Conservation (phyloP, 2,888 invertebrate species). For the Glyphotaelius pellucidus region DNA sequence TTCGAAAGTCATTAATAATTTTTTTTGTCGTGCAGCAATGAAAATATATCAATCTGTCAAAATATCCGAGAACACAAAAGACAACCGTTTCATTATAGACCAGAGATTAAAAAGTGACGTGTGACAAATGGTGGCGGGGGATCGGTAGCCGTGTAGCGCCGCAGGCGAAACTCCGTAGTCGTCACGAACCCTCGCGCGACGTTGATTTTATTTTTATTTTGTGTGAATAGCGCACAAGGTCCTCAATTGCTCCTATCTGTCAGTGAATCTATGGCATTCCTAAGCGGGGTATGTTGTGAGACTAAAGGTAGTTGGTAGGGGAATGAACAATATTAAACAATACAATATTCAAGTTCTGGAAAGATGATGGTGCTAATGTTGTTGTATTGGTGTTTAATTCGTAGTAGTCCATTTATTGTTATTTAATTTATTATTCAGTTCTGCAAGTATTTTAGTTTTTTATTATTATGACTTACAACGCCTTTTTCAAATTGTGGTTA, state of each 20-base stretch:
- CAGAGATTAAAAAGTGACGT: not conserved
- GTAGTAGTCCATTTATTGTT: too few species aligned
- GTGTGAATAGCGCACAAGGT: not conserved
- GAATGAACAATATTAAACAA: too few species aligned
- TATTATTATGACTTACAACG: too few species aligned
- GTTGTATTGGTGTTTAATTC: too few species aligned
- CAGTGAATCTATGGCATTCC: not conserved
- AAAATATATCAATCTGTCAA: slow-evolving; percentile 20
- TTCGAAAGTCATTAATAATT: not conserved
- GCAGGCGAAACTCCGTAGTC: not conserved
- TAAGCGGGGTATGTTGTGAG: not conserved
- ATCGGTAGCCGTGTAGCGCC: not conserved
- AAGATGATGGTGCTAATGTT: too few species aligned
- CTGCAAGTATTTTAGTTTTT: too few species aligned
- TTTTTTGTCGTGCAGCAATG: slow-evolving; percentile 5
- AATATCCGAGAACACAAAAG: slow-evolving; percentile 15
- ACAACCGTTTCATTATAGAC: not conserved
- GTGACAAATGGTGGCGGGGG: not conserved
- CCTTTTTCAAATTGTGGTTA: too few species aligned
- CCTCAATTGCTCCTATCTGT: not conserved
- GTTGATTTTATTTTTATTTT: too few species aligned
- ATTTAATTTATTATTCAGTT: too few species aligned
- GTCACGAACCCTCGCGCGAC: not conserved
- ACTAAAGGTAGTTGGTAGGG: not conserved
- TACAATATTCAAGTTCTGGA: too few species aligned